These are phyloP conservation scores for pig (Sus scrofa) DNA, from an alignment of 2,113 vertebrate genomes.

Conservation along the genomic window T2T-Sscrofa CM000829.6:25628501-25629000, in stretches of 20 bases:
- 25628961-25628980: not conserved
- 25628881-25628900: not conserved
- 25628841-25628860: not conserved
- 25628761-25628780: not conserved
- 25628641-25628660: not conserved
- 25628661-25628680: constrained; percentile 63
- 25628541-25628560: constrained; percentile 20
- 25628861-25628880: not conserved
- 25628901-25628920: not conserved
- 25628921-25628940: not conserved
- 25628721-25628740: not conserved
- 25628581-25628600: not conserved
- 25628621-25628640: not conserved
- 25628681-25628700: constrained; percentile 20
- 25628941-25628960: constrained; percentile 32
- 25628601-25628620: constrained; percentile 39
- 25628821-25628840: not conserved
- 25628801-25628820: not conserved
- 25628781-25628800: not conserved
- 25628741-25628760: not conserved
- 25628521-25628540: not conserved
- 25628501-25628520: constrained; percentile 54
- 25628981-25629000: not conserved
- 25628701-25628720: not conserved
- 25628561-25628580: not conserved